These are phyloP conservation scores for Plectus sambesii DNA, from an alignment of 1,140 invertebrate genomes.

Conservation along the genomic window DNA sequence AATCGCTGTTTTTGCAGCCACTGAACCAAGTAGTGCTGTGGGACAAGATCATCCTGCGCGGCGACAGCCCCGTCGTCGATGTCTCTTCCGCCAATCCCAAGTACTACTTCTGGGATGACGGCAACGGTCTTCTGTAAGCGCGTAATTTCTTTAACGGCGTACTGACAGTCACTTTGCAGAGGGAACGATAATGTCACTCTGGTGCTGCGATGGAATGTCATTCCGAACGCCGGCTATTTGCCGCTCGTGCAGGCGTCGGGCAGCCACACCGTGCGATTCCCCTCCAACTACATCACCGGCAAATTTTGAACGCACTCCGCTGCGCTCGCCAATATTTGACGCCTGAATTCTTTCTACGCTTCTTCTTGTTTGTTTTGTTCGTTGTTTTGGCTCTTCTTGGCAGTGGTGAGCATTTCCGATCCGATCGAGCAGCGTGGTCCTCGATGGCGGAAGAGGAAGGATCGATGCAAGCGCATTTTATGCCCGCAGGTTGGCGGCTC, in stretches of 20 bases:
- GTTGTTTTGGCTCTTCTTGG: no score
- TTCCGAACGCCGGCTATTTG: constrained; percentile 78
- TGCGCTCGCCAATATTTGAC: no score
- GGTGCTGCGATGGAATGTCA: constrained; percentile 91
- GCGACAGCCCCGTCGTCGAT: constrained; percentile 76
- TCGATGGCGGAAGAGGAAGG: no score
- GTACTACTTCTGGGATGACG: constrained; percentile 99
- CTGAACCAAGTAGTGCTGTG: constrained; percentile 73
- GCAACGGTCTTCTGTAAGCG: constrained; percentile 62
- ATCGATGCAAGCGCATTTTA: no score
- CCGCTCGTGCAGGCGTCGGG: constrained; percentile 27
- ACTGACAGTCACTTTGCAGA: constrained; percentile 54
- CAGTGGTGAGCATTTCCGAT: no score
- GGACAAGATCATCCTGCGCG: constrained; percentile 93
- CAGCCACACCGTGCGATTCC: constrained; percentile 28
- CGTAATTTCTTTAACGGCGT: constrained; percentile 4
- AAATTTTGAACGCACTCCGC: no score
- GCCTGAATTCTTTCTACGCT: no score
- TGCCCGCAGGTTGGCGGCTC: no score
- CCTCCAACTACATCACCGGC: constrained; percentile 24
- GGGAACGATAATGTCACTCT: constrained; percentile 84
- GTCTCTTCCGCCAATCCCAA: constrained; percentile 91
- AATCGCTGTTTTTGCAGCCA: constrained; percentile 50
- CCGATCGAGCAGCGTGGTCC: no score
- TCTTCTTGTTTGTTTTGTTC: no score